Base-by-base conservation (phyloP, 2,113 vertebrate species). In the Seriola dumerili region DNA sequence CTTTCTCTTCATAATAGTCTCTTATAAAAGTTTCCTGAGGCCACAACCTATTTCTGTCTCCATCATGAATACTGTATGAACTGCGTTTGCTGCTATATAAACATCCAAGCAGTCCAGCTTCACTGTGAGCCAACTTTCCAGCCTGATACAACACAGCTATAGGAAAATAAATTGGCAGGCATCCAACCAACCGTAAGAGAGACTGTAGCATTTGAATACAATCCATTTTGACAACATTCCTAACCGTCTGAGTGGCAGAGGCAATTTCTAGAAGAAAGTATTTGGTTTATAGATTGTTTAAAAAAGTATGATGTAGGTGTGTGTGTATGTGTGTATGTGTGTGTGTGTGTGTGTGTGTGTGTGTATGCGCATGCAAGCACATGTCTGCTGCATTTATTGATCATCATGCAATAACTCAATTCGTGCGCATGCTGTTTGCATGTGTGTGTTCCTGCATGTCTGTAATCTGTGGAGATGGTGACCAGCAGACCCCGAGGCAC, bases 11-110 rank as follows among this genome's bases (percentile, higher is more conserved):
- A 80, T 87, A 67, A 86, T 69, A 71, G 75, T 78, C 63, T 81
- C 74, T 81, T 77, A 54, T 87, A 77, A 92, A 92, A 85, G 81
- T 89, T 92, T 92, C 89, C 73, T 80, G 74, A 85, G 83, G 81
- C 68, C 85, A 69, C 83, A 88, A 85, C 85, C 89, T 92, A 93
- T 93, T 94, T 91, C 83, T 91, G 90, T 89, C 91, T 90, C 73
- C 85, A 68, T 91, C 85, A 90, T 92, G 90, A 92, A 92, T 93
- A 91, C 85, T 93, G 89, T 86, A 93, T 90, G 91, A 92, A 88
- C 76, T 87, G 79, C 68, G 17, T 89, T 92, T 90, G 90, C 87
- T 50, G 78, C 88, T 92, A 84, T 79, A 90, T 88, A 93, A 93
- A 93, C 91, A 93, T 89, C 81, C 76, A 85, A 91, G 86, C 75